A percentile compares a stretch with the other conserved stretches of the same genome.
These are phyloP conservation scores for Acanthochromis polyacanthus DNA, from an alignment of 2,113 vertebrate genomes.

Conservation along the genomic window DNA sequence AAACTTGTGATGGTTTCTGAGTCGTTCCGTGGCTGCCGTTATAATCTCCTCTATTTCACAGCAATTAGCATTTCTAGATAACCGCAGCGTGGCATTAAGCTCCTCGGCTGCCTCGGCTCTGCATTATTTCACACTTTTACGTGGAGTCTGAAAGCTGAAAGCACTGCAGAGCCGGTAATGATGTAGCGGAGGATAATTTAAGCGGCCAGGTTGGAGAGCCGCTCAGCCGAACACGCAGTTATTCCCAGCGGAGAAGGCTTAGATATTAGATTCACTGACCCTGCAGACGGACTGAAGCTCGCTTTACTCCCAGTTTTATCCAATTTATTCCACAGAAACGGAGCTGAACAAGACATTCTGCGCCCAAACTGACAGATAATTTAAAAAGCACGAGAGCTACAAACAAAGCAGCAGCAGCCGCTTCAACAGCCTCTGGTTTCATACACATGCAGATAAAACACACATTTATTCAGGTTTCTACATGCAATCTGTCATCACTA, in stretches of 20 bases:
- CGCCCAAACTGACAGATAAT: too few relatives aligned
- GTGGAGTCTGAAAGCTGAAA: background rate
- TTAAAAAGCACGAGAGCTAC: too few relatives aligned
- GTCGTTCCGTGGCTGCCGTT: background rate
- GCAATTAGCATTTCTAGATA: constrained; percentile 32
- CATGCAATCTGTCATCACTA: too few relatives aligned
- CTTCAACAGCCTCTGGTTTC: too few relatives aligned
- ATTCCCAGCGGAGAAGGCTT: background rate
- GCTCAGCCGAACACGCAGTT: background rate
- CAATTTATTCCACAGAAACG: too few relatives aligned
- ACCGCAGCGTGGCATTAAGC: constrained; percentile 35
- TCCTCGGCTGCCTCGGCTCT: constrained; percentile 5
- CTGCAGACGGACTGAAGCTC: background rate
- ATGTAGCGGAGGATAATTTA: background rate
- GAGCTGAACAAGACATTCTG: too few relatives aligned
- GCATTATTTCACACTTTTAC: constrained; percentile 4
- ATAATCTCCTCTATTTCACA: constrained; percentile 26
- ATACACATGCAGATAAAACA: too few relatives aligned
- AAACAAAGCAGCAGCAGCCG: too few relatives aligned
- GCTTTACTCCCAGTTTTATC: too few relatives aligned
- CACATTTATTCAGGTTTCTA: too few relatives aligned
- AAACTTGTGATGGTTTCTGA: too few relatives aligned
- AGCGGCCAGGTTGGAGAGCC: background rate
- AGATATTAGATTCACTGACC: constrained; percentile 18
- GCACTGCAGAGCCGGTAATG: background rate